Percentiles rank a stretch among this genome's conserved stretches.
These are phyloP conservation scores for Megalopta genalis DNA, from an alignment of 1,140 invertebrate species.

Conservation along the genomic window DNA sequence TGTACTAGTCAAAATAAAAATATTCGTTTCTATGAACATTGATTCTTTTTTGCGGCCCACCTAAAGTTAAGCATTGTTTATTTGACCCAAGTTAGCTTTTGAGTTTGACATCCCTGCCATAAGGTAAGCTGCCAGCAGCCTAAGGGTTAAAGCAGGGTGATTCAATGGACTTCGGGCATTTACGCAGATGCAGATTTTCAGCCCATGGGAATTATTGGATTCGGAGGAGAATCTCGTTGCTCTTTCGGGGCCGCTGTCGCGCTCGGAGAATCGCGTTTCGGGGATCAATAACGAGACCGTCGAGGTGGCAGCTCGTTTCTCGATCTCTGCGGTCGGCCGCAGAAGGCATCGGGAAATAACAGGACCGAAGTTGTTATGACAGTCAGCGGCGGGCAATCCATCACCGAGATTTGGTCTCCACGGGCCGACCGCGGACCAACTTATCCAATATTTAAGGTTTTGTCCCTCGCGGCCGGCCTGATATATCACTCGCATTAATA, in stretches of 20 bases:
- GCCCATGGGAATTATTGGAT: too few species aligned
- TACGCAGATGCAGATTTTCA: too few species aligned
- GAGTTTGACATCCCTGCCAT: too few species aligned
- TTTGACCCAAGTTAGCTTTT: too few species aligned
- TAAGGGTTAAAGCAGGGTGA: too few species aligned
- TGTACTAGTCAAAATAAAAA: too few species aligned
- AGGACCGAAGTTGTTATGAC: constrained; percentile 77
- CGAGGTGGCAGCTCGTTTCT: constrained; percentile 1
- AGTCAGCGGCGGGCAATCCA: constrained; percentile 78
- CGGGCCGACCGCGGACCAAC: constrained; percentile 74
- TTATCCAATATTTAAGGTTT: constrained; percentile 81
- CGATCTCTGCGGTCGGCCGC: constrained; percentile 30
- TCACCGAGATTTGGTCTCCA: constrained; percentile 79
- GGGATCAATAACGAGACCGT: constrained; percentile 11
- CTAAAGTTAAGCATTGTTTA: too few species aligned
- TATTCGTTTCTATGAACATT: too few species aligned
- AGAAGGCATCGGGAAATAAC: constrained; percentile 26
- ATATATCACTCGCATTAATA: constrained; percentile 81
- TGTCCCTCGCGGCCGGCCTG: constrained; percentile 78
- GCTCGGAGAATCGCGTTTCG: neutral
- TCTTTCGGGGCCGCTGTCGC: neutral
- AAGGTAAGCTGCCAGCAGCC: too few species aligned
- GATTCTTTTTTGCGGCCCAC: too few species aligned
- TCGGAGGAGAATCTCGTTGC: neutral
- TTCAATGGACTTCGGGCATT: too few species aligned